A percentile compares a stretch with the other conserved stretches of the same genome.
These are phyloP conservation scores for Zapus hudsonius DNA, from an alignment of 2,113 vertebrate genomes.

Conservation along the genomic window DNA sequence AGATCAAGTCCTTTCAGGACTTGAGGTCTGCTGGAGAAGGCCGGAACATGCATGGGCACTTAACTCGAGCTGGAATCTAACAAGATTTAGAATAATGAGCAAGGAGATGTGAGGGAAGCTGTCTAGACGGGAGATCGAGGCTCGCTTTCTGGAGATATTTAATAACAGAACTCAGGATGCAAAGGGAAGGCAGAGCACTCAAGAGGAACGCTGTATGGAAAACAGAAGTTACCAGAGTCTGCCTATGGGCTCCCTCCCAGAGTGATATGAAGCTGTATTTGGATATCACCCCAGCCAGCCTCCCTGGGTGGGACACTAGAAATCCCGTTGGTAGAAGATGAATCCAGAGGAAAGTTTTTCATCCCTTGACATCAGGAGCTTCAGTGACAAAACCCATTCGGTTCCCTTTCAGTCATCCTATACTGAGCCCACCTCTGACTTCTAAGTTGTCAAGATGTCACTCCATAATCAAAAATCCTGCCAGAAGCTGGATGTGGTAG, in stretches of 20 bases:
- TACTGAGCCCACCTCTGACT: not conserved
- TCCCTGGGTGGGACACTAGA: not conserved
- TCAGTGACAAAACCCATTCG: not conserved
- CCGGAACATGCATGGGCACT: accelerated
- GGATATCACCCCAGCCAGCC: accelerated
- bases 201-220: accelerated
- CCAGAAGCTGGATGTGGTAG: no score
- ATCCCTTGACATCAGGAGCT: not conserved
- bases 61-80: not conserved
- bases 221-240: not conserved
- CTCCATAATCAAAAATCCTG: not conserved
- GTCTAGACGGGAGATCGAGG: not conserved
- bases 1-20: not conserved
- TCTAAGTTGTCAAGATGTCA: not conserved
- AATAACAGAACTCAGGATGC: not conserved
- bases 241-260: not conserved
- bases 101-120: not conserved
- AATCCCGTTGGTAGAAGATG: not conserved
- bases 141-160: not conserved
- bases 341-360: not conserved
- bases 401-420: accelerated
- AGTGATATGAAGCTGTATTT: accelerated
- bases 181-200: not conserved
- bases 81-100: not conserved
- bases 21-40: not conserved